Evolutionary conservation across 2,797 vertebrate species (phyloP).

Genomic region (Podarcis lilfordi): DNA sequence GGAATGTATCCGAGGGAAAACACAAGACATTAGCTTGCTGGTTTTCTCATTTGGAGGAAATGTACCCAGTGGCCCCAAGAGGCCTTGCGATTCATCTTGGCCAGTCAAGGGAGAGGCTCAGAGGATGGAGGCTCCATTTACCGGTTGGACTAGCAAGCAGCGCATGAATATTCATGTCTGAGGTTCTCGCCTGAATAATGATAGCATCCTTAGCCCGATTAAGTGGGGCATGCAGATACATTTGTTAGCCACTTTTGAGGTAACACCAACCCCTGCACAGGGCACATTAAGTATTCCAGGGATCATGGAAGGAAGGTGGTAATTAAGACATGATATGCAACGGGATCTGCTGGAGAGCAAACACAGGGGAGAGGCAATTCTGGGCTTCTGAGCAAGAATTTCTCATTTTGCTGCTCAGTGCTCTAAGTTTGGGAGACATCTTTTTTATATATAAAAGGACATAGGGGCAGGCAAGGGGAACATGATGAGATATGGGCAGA

Average conservation of each 20-base stretch:
- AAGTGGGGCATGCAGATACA: conserved; percentile 35
- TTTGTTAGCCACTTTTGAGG: conserved; percentile 33
- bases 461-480: not conserved
- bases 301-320: not conserved
- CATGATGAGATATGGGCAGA: not conserved
- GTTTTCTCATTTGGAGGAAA: not conserved
- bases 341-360: not conserved
- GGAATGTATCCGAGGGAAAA: not conserved
- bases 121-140: not conserved
- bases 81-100: not conserved
- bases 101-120: not conserved
- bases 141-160: not conserved
- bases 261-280: not conserved
- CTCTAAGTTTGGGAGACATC: not conserved
- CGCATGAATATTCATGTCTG: conserved; percentile 9
- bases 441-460: not conserved
- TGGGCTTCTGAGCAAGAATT: not conserved
- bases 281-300: conserved; percentile 10
- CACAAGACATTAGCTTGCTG: not conserved
- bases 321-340: conserved; percentile 30
- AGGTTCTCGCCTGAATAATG: not conserved
- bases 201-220: conserved; percentile 7
- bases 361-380: not conserved
- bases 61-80: not conserved
- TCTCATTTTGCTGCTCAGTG: not conserved